Conservation (phyloP, 2,888 invertebrate species). For the Drosophila greeni region DNA sequence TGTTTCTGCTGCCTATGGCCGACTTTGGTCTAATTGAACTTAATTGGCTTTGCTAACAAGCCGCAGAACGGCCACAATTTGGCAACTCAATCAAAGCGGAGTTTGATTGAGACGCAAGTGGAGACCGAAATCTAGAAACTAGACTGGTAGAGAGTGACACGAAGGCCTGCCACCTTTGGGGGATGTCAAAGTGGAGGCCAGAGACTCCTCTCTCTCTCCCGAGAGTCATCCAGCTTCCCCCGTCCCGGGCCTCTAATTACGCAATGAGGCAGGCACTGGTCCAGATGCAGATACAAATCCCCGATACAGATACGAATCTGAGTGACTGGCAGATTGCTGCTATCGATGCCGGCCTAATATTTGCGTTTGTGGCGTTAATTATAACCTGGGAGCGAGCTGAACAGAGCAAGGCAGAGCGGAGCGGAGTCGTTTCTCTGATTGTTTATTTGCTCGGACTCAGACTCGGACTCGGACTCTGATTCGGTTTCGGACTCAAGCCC, state of each 20-base stretch:
- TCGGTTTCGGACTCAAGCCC: slow-evolving; percentile 9
- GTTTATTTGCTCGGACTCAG: slow-evolving; percentile 62
- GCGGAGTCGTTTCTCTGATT: slow-evolving; percentile 66
- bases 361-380: slow-evolving; percentile 75
- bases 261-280: slow-evolving; percentile 17
- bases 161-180: slow-evolving; percentile 15
- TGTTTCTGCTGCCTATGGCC: slow-evolving; percentile 11
- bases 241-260: slow-evolving; percentile 11
- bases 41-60: slow-evolving; percentile 55
- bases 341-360: slow-evolving; percentile 66
- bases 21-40: slow-evolving; percentile 53
- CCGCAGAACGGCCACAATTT: slow-evolving; percentile 30
- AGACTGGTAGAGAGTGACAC: slow-evolving; percentile 31
- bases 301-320: slow-evolving; percentile 32
- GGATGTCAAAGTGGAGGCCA: background rate
- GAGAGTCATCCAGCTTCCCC: background rate
- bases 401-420: slow-evolving; percentile 46
- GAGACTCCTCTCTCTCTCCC: background rate
- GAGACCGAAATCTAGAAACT: slow-evolving; percentile 8
- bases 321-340: slow-evolving; percentile 54
- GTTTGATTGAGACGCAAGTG: slow-evolving; percentile 56
- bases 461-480: slow-evolving; percentile 17
- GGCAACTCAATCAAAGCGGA: slow-evolving; percentile 40
- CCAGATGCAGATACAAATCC: slow-evolving; percentile 29
- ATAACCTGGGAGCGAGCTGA: slow-evolving; percentile 36